A percentile compares a stretch with the other conserved stretches of the same genome.
Evolutionary conservation across 2,888 invertebrate species (phyloP).

Genomic region (Diaphora mendica): DNA sequence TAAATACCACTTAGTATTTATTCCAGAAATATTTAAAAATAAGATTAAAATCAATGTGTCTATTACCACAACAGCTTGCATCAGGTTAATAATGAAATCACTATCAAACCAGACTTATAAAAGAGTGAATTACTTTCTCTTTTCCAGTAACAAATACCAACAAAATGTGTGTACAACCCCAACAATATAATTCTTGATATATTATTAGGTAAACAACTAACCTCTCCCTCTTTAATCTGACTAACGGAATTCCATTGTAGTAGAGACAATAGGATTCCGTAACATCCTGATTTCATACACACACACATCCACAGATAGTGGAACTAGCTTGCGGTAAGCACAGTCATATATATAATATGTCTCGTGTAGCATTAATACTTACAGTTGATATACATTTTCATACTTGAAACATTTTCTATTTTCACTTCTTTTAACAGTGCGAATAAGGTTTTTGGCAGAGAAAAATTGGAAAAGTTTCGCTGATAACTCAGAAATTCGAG

Average conservation of each 20-base stretch:
- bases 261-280: constrained; percentile 22
- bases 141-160: neutral
- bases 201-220: constrained; percentile 14
- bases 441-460: neutral
- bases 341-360: neutral
- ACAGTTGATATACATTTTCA: neutral
- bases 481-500: neutral
- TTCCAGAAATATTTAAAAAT: neutral
- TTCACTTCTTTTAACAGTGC: neutral
- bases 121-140: neutral
- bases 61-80: too few relatives aligned
- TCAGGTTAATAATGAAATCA: neutral
- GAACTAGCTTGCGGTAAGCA: neutral
- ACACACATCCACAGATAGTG: neutral
- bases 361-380: neutral
- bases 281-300: constrained; percentile 19
- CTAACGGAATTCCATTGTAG: constrained; percentile 19
- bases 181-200: constrained; percentile 5
- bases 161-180: constrained; percentile 5
- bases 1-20: neutral
- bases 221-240: constrained; percentile 16
- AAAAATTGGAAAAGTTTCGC: neutral
- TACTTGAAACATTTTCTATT: neutral
- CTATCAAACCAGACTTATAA: neutral
- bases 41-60: neutral